Conservation (phyloP, 2,113 vertebrate species). For the Laticauda colubrina region DNA sequence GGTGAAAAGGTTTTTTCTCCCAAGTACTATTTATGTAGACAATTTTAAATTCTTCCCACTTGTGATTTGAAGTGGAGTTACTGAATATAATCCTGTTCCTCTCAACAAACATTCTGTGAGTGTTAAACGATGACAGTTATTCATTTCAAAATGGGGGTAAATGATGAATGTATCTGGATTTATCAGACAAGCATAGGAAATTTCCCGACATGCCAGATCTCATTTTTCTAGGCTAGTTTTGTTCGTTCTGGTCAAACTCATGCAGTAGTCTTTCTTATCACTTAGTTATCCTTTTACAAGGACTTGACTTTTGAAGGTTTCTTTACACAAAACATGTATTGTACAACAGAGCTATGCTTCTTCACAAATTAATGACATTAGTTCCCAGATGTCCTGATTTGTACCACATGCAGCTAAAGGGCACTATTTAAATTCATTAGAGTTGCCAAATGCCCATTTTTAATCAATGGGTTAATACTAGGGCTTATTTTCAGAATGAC, state of each 20-base stretch:
- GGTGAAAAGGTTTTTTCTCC: neutral
- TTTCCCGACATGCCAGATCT: neutral
- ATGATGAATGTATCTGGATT: neutral
- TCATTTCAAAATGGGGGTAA: slow-evolving; percentile 1
- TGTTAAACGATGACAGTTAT: neutral
- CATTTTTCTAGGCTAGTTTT: neutral
- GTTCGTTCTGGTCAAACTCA: neutral
- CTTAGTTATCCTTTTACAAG: neutral
- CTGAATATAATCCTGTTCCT: neutral
- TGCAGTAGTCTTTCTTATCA: neutral
- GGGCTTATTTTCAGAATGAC: neutral
- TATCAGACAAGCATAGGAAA: neutral
- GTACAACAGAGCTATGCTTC: neutral
- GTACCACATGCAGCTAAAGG: neutral
- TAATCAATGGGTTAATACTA: neutral
- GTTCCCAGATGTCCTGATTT: neutral
- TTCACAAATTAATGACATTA: neutral
- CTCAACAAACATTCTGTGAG: neutral
- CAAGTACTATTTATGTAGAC: neutral
- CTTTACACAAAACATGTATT: neutral
- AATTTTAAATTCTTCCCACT: neutral
- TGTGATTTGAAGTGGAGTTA: neutral
- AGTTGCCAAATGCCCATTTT: neutral
- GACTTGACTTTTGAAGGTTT: neutral
- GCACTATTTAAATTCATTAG: neutral